Conservation (phyloP, 2,113 vertebrate species). For the Pyrgilauda ruficollis region DNA sequence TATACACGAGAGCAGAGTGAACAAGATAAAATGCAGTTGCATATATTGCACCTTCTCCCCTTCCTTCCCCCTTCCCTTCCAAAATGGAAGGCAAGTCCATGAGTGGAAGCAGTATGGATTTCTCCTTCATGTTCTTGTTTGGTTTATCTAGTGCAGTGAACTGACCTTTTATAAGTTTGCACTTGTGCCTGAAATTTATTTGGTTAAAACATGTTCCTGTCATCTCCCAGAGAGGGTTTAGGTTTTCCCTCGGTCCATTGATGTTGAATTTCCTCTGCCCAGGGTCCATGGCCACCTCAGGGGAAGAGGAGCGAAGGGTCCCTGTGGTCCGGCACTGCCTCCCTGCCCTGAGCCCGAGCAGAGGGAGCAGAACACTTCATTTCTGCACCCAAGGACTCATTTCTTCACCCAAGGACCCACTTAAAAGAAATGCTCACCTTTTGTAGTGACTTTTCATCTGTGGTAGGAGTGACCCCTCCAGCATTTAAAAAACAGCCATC, state of each 20-base stretch:
- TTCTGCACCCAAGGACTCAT: neutral
- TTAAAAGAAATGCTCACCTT: neutral
- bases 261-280: neutral
- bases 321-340: neutral
- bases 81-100: neutral
- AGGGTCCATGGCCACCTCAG: neutral
- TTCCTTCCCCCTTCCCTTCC: neutral
- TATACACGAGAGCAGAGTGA: neutral
- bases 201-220: neutral
- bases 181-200: neutral
- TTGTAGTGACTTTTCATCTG: neutral
- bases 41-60: rapidly evolving
- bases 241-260: neutral
- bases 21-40: neutral
- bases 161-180: neutral
- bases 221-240: neutral
- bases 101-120: neutral
- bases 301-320: neutral
- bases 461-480: neutral
- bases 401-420: neutral
- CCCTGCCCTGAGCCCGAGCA: neutral
- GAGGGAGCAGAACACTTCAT: neutral
- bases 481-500: neutral
- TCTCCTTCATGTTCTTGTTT: neutral
- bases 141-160: neutral